Conservation (phyloP, 2,797 vertebrate genomes). For the Halcyon badia region DNA sequence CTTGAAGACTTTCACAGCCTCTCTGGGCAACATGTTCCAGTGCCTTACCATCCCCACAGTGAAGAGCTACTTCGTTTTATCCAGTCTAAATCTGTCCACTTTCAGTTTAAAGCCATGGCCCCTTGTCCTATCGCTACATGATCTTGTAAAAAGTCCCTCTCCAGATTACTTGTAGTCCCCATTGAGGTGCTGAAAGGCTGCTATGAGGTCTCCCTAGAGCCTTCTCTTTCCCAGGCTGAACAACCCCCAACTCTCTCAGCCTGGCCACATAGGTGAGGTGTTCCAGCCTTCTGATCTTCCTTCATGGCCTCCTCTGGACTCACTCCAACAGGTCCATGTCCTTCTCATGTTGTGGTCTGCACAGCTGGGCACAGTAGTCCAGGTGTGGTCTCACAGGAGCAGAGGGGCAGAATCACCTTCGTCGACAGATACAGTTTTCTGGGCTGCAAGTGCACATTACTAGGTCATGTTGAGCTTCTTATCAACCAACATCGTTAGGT, state of each 20-base stretch:
- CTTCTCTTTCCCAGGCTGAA: neutral
- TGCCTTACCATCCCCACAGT: too few species aligned
- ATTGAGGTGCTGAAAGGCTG: too few species aligned
- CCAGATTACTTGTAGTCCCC: too few species aligned
- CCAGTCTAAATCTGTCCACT: neutral
- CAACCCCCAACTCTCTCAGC: too few species aligned
- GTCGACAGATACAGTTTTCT: neutral
- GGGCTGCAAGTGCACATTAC: neutral
- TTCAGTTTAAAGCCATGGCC: too few species aligned
- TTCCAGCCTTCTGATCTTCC: too few species aligned
- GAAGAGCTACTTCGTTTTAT: neutral
- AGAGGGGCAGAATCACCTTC: neutral
- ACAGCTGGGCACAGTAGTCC: neutral
- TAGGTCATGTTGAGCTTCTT: neutral
- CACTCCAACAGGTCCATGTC: neutral
- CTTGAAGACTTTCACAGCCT: neutral
- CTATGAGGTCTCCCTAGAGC: neutral
- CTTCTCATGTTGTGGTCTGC: neutral
- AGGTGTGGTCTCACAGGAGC: neutral
- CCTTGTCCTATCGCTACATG: too few species aligned
- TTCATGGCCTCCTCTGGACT: neutral
- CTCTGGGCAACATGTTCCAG: too few species aligned
- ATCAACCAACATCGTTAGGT: neutral
- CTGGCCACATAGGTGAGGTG: too few species aligned
- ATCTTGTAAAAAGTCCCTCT: too few species aligned